Percentiles rank a stretch among this genome's conserved stretches.
phyloP scores from a whole-genome alignment of 2,113 vertebrate species.

The Salvelinus fontinalis region DNA sequence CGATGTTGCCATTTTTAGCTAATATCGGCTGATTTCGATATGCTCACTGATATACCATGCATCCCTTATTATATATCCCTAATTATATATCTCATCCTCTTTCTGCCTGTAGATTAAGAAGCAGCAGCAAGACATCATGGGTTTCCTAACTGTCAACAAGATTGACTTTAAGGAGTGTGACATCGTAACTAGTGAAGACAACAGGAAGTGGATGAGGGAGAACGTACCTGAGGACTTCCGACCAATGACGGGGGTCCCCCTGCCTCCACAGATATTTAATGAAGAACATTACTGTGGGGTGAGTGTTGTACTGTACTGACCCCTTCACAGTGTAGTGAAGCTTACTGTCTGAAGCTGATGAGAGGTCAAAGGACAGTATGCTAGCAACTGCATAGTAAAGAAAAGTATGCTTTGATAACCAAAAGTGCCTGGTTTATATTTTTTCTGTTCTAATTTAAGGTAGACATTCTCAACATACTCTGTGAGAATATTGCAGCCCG shows the following conservation, averaged over 20 bases:
- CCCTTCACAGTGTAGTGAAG: no score
- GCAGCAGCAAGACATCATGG: constrained; percentile 93
- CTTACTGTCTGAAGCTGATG: neutral
- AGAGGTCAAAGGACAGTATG: neutral
- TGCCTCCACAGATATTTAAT: constrained; percentile 96
- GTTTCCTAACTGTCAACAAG: constrained; percentile 92
- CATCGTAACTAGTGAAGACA: constrained; percentile 90
- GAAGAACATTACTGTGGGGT: constrained; percentile 93
- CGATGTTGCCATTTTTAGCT: no score
- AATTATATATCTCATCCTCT: constrained; percentile 16
- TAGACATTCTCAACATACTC: no score
- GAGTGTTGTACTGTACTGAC: constrained; percentile 44
- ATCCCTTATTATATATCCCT: no score
- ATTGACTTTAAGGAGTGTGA: constrained; percentile 94
- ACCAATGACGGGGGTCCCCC: constrained; percentile 85
- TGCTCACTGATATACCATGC: no score
- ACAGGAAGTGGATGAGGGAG: constrained; percentile 96
- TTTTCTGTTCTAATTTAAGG: no score
- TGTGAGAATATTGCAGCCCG: no score
- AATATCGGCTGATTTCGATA: no score
- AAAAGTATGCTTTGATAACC: neutral
- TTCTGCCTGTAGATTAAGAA: constrained; percentile 88
- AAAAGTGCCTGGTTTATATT: neutral
- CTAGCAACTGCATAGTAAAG: neutral
- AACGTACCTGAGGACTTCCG: constrained; percentile 87